Percentiles rank a stretch among this genome's conserved stretches.
Conservation (phyloP, 2,888 invertebrate genomes). For the Acanthosoma haemorrhoidale region DNA sequence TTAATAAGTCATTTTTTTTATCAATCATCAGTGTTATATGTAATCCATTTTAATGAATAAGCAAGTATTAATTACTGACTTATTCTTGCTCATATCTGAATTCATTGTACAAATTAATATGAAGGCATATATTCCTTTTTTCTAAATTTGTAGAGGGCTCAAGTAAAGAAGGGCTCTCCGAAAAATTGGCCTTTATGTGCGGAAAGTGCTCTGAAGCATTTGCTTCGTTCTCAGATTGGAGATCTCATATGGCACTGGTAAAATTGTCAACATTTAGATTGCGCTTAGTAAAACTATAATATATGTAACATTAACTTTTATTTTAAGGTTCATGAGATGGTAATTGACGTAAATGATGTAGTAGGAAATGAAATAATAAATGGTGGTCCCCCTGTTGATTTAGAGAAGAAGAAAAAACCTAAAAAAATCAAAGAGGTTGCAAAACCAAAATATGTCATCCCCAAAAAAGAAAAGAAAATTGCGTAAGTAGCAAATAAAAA, state of each 20-base stretch:
- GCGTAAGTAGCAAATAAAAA: no score
- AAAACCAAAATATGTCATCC: background rate
- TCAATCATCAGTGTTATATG: no score
- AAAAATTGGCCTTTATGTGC: conserved; percentile 29
- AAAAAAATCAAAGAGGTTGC: background rate
- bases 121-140: no score
- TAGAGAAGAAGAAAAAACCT: background rate
- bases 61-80: no score
- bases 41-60: no score
- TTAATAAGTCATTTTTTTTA: no score
- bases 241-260: conserved; percentile 23
- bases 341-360: conserved; percentile 15
- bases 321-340: conserved; percentile 19
- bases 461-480: conserved; percentile 20
- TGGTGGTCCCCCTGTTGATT: conserved; percentile 7
- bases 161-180: background rate
- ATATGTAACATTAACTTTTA: background rate
- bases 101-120: no score
- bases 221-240: conserved; percentile 18
- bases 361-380: conserved; percentile 13
- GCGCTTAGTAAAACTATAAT: background rate
- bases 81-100: no score
- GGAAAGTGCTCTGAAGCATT: conserved; percentile 32
- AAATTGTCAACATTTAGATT: background rate
- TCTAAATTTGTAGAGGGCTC: background rate